A percentile compares a stretch with the other conserved stretches of the same genome.
Evolutionary conservation across 2,113 vertebrate genomes (phyloP).

Genomic region (Panurus biarmicus): DNA sequence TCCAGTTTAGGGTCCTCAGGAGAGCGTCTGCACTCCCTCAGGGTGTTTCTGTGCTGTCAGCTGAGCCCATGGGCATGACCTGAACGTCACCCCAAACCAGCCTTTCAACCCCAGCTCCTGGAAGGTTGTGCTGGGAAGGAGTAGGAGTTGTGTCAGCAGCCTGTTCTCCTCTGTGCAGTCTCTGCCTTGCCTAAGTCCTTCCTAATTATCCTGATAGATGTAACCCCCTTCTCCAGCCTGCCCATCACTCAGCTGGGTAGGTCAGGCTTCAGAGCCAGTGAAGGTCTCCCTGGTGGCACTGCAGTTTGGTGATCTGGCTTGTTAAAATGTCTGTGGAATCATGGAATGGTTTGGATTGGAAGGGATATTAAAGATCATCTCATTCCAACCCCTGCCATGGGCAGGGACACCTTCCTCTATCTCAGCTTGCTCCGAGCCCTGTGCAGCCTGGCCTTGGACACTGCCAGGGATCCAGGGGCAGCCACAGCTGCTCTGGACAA

Average conservation of each 20-base stretch:
- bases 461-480: background rate
- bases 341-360: background rate
- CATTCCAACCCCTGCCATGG: background rate
- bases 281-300: background rate
- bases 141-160: background rate
- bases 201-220: too few species aligned
- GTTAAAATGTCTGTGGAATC: background rate
- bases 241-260: too few species aligned
- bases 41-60: background rate
- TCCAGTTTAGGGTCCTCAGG: background rate
- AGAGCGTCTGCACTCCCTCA: background rate
- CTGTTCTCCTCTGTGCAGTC: background rate
- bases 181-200: background rate
- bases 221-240: background rate
- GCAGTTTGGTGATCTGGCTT: background rate
- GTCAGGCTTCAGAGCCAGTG: background rate
- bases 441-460: background rate
- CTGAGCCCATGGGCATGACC: background rate
- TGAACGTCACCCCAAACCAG: background rate
- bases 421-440: accelerated
- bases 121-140: background rate
- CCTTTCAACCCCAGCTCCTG: background rate
- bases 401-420: background rate
- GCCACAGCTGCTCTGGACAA: background rate
- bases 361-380: background rate